These are phyloP conservation scores for Ornithorhynchus anatinus DNA, from an alignment of 2,113 vertebrate genomes.

Conservation along the genomic window DNA sequence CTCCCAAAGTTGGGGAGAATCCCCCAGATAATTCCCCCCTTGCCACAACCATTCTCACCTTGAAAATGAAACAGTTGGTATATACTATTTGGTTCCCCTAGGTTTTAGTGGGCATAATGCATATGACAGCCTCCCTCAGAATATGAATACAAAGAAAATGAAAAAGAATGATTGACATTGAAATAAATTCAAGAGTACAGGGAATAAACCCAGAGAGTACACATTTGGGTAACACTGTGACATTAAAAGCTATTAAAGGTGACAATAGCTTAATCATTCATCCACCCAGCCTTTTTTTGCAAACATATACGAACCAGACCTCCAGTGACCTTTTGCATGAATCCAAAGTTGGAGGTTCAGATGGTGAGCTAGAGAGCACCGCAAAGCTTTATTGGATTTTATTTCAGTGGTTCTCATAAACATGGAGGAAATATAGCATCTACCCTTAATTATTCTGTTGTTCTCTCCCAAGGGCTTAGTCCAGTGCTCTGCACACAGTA, in stretches of 20 bases:
- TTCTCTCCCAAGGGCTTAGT: neutral
- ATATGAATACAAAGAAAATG: conserved; percentile 23
- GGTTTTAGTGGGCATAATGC: conserved; percentile 27
- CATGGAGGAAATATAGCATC: neutral
- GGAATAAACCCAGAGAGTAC: conserved; percentile 6
- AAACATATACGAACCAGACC: conserved; percentile 19
- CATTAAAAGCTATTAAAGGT: conserved; percentile 38
- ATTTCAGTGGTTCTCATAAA: too few species aligned
- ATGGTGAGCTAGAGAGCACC: neutral
- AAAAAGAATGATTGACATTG: conserved; percentile 39
- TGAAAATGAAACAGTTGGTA: conserved; percentile 4
- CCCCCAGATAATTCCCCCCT: neutral
- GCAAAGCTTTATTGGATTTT: too few species aligned
- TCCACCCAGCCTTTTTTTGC: conserved; percentile 10
- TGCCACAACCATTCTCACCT: neutral
- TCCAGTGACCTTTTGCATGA: neutral
- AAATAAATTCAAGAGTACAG: conserved; percentile 16
- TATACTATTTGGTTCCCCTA: neutral
- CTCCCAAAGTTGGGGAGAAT: neutral
- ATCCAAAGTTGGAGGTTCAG: neutral
- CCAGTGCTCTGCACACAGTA: too few species aligned
- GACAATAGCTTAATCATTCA: conserved; percentile 23
- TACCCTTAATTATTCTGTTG: neutral
- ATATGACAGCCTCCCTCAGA: conserved; percentile 10
- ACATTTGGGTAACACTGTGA: conserved; percentile 17